These are phyloP conservation scores for Ptychobarbus kaznakovi DNA, from an alignment of 2,797 vertebrate genomes.

Conservation along the genomic window DNA sequence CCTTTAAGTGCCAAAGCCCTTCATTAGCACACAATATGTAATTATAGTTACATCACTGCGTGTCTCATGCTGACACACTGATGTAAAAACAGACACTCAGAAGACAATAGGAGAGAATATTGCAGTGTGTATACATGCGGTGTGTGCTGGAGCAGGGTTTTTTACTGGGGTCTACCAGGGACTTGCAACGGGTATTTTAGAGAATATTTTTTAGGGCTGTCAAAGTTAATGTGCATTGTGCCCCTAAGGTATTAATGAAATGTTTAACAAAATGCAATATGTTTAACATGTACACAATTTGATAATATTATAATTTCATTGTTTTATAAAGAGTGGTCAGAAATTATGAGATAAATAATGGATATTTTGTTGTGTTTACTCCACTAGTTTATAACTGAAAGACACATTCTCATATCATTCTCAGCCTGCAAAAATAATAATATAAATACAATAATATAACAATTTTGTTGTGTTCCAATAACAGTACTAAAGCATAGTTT, in stretches of 20 bases:
- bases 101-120: not conserved
- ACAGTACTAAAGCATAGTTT: not conserved
- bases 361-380: not conserved
- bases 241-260: not conserved
- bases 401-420: not conserved
- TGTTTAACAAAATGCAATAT: not conserved
- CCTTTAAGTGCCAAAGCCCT: slow-evolving; percentile 17
- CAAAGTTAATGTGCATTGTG: not conserved
- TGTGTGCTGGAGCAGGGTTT: not conserved
- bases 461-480: not conserved
- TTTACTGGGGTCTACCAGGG: not conserved
- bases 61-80: not conserved
- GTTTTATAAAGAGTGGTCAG: not conserved
- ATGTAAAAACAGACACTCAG: slow-evolving; percentile 3
- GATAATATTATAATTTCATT: not conserved
- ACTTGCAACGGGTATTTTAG: not conserved
- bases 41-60: slow-evolving; percentile 6
- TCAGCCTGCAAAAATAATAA: not conserved
- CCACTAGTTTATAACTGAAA: not conserved
- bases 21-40: slow-evolving; percentile 26
- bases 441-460: not conserved
- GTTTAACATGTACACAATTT: not conserved
- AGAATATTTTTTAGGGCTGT: not conserved
- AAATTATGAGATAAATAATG: not conserved
- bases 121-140: not conserved